Evolutionary conservation across 2,888 invertebrate genomes (phyloP).

Genomic region (Lasiommata megera): DNA sequence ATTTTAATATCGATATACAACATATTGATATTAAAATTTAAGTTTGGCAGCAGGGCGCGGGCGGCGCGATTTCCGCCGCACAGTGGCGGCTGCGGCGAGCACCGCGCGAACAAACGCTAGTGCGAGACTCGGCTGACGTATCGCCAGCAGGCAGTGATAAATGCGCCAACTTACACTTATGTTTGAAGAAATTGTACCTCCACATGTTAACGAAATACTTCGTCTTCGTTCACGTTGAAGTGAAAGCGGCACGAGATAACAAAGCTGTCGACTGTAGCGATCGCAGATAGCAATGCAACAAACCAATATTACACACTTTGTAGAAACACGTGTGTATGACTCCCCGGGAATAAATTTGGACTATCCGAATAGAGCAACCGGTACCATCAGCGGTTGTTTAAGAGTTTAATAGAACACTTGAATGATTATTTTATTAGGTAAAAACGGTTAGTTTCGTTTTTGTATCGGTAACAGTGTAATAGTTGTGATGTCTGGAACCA

Average conservation of each 20-base stretch:
- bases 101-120: slow-evolving; percentile 3
- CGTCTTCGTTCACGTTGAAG: neutral
- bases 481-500: no score
- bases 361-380: no score
- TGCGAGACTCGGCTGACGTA: slow-evolving; percentile 15
- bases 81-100: slow-evolving; percentile 7
- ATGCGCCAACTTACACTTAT: slow-evolving; percentile 33
- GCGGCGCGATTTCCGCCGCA: slow-evolving; percentile 1
- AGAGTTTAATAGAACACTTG: no score
- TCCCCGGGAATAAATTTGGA: no score
- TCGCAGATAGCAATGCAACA: no score
- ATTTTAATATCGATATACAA: no score
- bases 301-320: no score
- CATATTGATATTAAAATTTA: neutral
- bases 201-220: neutral
- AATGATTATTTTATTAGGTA: no score
- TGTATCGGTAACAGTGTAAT: no score
- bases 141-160: slow-evolving; percentile 32
- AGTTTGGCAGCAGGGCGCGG: neutral
- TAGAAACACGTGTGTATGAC: no score
- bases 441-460: no score
- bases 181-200: slow-evolving; percentile 11
- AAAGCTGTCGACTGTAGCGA: neutral
- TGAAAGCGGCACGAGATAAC: neutral
- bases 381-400: no score